These are phyloP conservation scores for Anoplius nigerrimus DNA, from an alignment of 2,888 invertebrate genomes.

Conservation along the genomic window DNA sequence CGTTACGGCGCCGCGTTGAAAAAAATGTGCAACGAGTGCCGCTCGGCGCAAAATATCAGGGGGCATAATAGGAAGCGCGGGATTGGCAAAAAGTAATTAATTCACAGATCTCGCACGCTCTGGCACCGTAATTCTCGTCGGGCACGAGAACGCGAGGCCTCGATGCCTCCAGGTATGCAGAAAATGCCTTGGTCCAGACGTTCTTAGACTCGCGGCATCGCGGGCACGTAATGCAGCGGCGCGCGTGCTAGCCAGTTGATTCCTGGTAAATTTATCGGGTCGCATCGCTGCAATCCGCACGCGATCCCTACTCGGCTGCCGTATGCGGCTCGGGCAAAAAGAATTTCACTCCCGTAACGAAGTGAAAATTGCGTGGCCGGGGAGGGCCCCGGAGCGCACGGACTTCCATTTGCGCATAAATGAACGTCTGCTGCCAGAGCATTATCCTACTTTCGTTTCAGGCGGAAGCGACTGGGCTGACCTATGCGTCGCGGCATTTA, in stretches of 20 bases:
- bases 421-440: slow-evolving; percentile 39
- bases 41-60: too few relatives aligned
- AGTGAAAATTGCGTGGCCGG: slow-evolving; percentile 61
- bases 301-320: slow-evolving; percentile 48
- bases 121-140: too few relatives aligned
- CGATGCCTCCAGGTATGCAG: too few relatives aligned
- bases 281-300: slow-evolving; percentile 57
- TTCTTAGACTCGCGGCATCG: too few relatives aligned
- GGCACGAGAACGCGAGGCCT: too few relatives aligned
- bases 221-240: not conserved
- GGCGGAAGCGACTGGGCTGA: slow-evolving; percentile 42
- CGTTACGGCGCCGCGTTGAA: too few relatives aligned
- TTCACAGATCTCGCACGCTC: too few relatives aligned
- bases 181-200: too few relatives aligned
- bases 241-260: too few relatives aligned
- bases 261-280: slow-evolving; percentile 55
- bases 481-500: slow-evolving; percentile 16
- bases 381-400: slow-evolving; percentile 18
- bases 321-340: slow-evolving; percentile 42
- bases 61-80: too few relatives aligned
- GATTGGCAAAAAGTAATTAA: too few relatives aligned
- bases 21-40: too few relatives aligned
- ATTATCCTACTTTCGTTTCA: slow-evolving; percentile 58
- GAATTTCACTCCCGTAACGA: slow-evolving; percentile 65
- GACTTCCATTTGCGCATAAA: slow-evolving; percentile 48